These are phyloP conservation scores for Sebastes paucispinis DNA, from an alignment of 2,797 vertebrate genomes.

Conservation along the genomic window DNA sequence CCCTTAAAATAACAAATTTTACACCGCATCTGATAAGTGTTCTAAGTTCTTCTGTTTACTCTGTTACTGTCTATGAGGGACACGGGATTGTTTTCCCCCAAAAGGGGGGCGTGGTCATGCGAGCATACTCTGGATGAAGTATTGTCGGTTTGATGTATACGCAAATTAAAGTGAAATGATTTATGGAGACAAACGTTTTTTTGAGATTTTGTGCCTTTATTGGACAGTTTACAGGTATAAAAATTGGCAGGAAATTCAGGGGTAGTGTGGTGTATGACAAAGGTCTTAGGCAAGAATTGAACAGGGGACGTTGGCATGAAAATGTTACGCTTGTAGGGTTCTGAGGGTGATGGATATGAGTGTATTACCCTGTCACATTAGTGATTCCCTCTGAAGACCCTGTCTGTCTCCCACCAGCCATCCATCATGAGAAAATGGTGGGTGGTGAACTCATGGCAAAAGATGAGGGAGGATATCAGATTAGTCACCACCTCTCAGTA, in stretches of 20 bases:
- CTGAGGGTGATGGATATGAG: conserved; percentile 11
- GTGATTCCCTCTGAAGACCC: conserved; percentile 49
- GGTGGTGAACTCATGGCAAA: conserved; percentile 53
- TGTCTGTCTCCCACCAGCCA: conserved; percentile 41
- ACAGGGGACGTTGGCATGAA: background rate
- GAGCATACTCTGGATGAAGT: background rate
- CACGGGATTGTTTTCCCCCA: background rate
- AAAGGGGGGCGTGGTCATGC: background rate
- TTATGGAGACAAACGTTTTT: too few relatives aligned
- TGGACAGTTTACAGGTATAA: background rate
- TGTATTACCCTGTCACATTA: conserved; percentile 46
- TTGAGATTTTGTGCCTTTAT: background rate
- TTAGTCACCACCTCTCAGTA: conserved; percentile 55
- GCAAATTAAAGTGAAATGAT: too few relatives aligned
- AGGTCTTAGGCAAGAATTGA: background rate
- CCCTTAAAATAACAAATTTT: too few relatives aligned
- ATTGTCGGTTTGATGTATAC: background rate
- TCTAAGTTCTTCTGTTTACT: background rate
- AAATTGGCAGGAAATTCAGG: background rate
- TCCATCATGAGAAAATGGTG: conserved; percentile 65
- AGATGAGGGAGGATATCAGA: conserved; percentile 60
- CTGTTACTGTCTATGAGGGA: background rate
- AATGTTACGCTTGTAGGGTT: background rate
- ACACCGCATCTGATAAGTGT: too few relatives aligned
- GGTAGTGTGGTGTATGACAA: background rate